Base-by-base conservation (phyloP, 2,888 invertebrate genomes). In the Drosophila rellima region DNA sequence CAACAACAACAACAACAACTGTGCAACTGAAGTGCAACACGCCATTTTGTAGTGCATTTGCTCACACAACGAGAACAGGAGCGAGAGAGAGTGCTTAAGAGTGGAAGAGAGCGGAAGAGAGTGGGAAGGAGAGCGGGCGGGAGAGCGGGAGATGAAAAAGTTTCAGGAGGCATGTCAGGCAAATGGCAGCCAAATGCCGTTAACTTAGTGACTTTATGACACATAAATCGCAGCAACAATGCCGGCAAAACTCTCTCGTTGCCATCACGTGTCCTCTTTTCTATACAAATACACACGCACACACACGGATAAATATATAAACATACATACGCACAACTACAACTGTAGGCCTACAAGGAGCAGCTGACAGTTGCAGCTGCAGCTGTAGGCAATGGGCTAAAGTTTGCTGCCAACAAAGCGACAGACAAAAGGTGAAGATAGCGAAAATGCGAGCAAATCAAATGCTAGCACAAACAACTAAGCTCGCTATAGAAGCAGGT, bases 151-250 rank as follows among this genome's bases (percentile, higher is more conserved):
- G 52, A 52, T 67, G 56, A 59, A 61, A 35, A 66, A 70, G 40
- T 77, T 61, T 61, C 40, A 57, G 65, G 54, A 45, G 61, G 63
- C 73, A 69, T 86, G 74, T 50, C 68, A 77, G 77, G 75, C 70
- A 73, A 81, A 84, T 78, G 88, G 89, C 88, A 74, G 82, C 55
- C 74, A 84, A 89, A 81, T 80, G 80, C 76, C 78, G 70, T 78
- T 82, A 90, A 82, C 90, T 91, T 90, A 91, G 89, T 91, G 91
- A 91, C 91, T 91, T 91, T 91, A 90, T 91, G 91, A 91, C 91
- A 91, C 91, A 91, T 90, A 91, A 91, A 91, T 91, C 79, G 88
- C 74, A 70, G 88, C 73, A 79, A 71, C 75, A 75, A 83, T 80
- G 59, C 76, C 45, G 56, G 64, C 70, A 70, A 61, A 70, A 75